Evolutionary conservation across 2,888 invertebrate genomes (phyloP), one percentile per base, ranked within the genome.

Genomic region (Drosophila histrio): DNA sequence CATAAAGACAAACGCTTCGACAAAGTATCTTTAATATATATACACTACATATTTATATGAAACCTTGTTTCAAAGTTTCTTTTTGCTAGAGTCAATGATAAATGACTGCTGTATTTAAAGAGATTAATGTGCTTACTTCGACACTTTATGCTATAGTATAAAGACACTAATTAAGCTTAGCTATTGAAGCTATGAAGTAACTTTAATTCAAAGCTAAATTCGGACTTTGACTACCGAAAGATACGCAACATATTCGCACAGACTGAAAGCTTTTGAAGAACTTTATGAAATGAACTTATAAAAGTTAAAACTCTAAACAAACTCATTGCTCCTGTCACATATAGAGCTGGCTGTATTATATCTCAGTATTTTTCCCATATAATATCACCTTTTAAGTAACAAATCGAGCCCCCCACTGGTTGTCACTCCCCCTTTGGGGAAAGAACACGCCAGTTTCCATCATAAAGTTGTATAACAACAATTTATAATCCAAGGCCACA

Each of bases 401-500:
- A 6, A 15, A 30, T 47, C 28, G 44, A 36, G 44, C 19, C 26
- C 24, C 30, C n/a, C 50, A 7, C 36, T 24, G n/a, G 17, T 8
- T 44, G 44, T 44, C 53, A 41, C 39, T 32, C 26, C 36, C 36
- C 21, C 36, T 46, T 46, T 6, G 28, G 9, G 21, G 2, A 19
- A 26, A 22, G 15, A 53, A n/a, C 24, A 9, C 5, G 5, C 19
- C 15, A 49, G 52, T 52, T 39, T 19, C 26, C 4, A 21, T 4
- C 7, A 17, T 21, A 28, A 53, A 41, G 41, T 41, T 39, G 30
- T 19, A 30, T 39, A 53, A 41, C 41, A 41, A 53, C 39, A 53
- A 28, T 28, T 52, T 52, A 52, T 57, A 47, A 47, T 28, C 38
- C 47, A 57, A 57, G 57, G 57, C 26, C 57, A 47, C 11, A 2